These are phyloP conservation scores for Acanthoscelides obtectus DNA, from an alignment of 2,888 invertebrate species.

Conservation along the genomic window DNA sequence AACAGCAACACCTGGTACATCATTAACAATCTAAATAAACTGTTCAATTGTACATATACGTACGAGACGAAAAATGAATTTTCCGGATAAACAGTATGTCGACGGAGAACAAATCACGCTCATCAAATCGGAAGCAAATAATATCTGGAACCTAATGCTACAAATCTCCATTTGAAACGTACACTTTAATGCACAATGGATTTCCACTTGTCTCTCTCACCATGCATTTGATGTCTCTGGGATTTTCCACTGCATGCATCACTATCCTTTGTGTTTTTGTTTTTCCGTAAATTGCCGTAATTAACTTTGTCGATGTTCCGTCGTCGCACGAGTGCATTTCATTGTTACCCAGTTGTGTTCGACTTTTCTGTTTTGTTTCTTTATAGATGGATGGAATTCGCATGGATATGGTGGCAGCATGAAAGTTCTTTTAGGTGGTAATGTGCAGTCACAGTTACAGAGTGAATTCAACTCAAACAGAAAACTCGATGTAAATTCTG, in stretches of 20 bases:
- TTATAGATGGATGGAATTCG: neutral
- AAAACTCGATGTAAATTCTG: no score
- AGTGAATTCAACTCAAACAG: neutral
- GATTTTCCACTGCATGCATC: neutral
- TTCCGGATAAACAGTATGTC: no score
- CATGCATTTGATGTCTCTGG: neutral
- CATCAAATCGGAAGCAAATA: no score
- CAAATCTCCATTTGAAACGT: neutral
- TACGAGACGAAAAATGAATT: no score
- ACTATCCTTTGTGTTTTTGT: neutral
- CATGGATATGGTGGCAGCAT: neutral
- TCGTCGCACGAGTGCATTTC: slow-evolving; percentile 5
- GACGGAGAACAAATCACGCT: no score
- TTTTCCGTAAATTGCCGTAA: slow-evolving; percentile 3
- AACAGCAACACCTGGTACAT: no score
- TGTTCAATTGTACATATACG: no score
- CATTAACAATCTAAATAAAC: no score
- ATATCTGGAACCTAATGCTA: no score
- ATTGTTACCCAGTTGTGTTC: slow-evolving; percentile 2
- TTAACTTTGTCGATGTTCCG: slow-evolving; percentile 7
- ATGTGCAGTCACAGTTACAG: neutral
- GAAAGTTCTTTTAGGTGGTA: neutral
- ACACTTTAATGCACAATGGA: neutral
- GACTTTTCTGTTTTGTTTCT: neutral
- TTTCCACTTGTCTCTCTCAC: neutral